Evolutionary conservation across 2,888 invertebrate genomes (phyloP), one percentile per base, ranked within the genome.

Genomic region (Dyspetes luteomarginatus): DNA sequence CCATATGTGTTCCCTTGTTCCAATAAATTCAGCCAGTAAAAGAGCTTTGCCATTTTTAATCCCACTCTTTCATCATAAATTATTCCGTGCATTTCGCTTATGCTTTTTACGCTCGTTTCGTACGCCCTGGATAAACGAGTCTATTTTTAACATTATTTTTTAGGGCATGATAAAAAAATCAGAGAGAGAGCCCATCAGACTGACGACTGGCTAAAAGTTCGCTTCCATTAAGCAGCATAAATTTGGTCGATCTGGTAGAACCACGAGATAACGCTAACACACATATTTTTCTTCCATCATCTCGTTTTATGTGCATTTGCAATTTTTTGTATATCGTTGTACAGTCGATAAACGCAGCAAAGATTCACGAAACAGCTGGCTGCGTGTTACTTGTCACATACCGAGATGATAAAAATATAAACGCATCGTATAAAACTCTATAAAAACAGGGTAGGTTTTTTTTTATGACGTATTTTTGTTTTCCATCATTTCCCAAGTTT

Each of bases 141-240:
- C 26, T 60, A 28, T 17, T 7, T 19, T 22, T 56, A 41, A 41
- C 22, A 26, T 17, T 30, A 50, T 52, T 62, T 56, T 50, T 55
- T 5, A 0, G 50, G 50, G 17, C n/a, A 4, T 19, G 4, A 69
- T 56, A 65, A 48, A 22, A 45, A 71, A 73, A 79, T 76, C 73
- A 68, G 69, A 69, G 73, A 55, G 76, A 79, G n/a, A n/a, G n/a
- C n/a, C n/a, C n/a, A n/a, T n/a, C 79, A 69, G 73, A 36, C 81
- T 71, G 68, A 76, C 71, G 26, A n/a, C n/a, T 68, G 68, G 58
- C 36, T 36, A 56, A 9, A 9, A 19, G 19, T 17, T 28, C 5
- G 56, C 36, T 68, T 72, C 78, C 72, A 83, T 81, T 82, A 82
- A 82, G 82, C 55, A 74, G 79, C 76, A 82, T 83, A 84, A 84